A percentile compares a stretch with the other conserved stretches of the same genome.
These are phyloP conservation scores for Acropora tenuis DNA, from an alignment of 64 coral and sea anemone species.

Conservation along the genomic window DNA sequence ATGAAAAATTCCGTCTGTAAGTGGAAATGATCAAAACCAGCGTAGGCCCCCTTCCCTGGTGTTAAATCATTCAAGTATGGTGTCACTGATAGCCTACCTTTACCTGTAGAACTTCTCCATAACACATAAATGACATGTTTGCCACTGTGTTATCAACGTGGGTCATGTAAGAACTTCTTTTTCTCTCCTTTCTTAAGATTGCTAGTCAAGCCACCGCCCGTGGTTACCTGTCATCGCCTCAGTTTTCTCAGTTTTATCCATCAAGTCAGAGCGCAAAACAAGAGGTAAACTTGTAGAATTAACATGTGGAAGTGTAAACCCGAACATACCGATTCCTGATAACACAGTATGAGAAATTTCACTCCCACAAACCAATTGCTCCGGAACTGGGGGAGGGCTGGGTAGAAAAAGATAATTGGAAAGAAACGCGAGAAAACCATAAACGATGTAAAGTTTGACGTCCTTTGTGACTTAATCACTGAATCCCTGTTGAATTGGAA, in stretches of 20 bases:
- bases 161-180: neutral
- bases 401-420: neutral
- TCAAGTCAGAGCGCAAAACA: neutral
- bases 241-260: conserved; percentile 38
- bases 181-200: neutral
- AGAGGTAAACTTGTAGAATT: neutral
- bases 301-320: too few relatives aligned
- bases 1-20: too few relatives aligned
- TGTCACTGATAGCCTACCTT: neutral
- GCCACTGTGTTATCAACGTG: too few relatives aligned
- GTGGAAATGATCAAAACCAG: too few relatives aligned
- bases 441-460: neutral
- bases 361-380: neutral
- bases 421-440: neutral
- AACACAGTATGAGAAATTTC: neutral
- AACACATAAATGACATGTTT: too few relatives aligned
- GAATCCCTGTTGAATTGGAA: neutral
- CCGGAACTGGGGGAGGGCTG: too few relatives aligned
- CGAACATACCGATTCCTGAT: neutral
- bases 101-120: too few relatives aligned
- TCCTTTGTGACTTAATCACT: neutral
- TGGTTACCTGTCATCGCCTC: conserved; percentile 5
- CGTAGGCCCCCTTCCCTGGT: too few relatives aligned
- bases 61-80: too few relatives aligned
- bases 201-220: conserved; percentile 18